Evolutionary conservation across 2,113 vertebrate genomes (phyloP), one percentile per base, ranked within the genome.

Genomic region (Pelecanoides urinatrix): DNA sequence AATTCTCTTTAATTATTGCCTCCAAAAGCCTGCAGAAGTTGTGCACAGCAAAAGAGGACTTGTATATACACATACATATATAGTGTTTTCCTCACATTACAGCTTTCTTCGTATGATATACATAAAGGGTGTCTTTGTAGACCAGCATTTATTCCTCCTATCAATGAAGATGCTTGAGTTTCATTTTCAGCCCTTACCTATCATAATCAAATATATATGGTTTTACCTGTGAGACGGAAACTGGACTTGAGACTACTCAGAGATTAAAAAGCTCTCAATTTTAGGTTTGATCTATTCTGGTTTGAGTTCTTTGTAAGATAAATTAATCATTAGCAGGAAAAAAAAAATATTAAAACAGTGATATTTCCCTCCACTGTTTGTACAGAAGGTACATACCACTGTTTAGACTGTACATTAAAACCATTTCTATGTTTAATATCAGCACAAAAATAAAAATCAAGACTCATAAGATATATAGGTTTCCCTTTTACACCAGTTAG

Each of bases 361-460:
- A 0, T 56, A 34, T 49, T 62, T 58, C 26, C 26, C 59, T 76
- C 26, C 38, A 67, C 26, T 42, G 17, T 55, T 29, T 50, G 23
- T 34, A 72, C n/a, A 82, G 59, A 58, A 67, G 5, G 4, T 34
- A 58, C 45, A 34, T 13, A 12, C 16, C 65, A 76, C 47, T 55
- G 38, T 30, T 79, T 53, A 82, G 55, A 78, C 8, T 36, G 73
- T 19, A 66, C 9, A 65, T 58, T 65, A 87, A 88, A 82, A 80
- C 13, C 53, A 86, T 45, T 23, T 65, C n/a, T 83, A 50, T 44
- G 38, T 38, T 97, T 88, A 75, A 38, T 80, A 91, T 17, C 42
- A 53, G 36, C 68, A 94, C 42, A 42, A 96, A 94, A 88, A 75
- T 32, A 27, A 62, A 94, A 93, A 73, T 42, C 36, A 78, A n/a